Percentiles rank a stretch among this genome's conserved stretches.
Evolutionary conservation across 1,140 invertebrate genomes (phyloP).

Genomic region (Rhopalosiphum padi): DNA sequence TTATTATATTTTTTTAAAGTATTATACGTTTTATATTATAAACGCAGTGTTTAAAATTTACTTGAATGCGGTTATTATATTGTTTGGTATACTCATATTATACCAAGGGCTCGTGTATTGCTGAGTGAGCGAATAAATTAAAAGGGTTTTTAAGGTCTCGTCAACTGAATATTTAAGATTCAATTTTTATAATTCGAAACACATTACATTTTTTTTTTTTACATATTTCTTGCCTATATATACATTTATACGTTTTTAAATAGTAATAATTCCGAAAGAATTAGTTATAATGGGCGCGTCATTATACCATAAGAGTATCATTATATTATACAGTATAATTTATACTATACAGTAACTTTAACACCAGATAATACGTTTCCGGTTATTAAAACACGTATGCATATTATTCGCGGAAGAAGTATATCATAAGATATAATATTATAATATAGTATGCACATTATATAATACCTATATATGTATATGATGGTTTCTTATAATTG

Average conservation of each 20-base stretch:
- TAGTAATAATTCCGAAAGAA: background rate
- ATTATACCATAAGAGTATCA: conserved; percentile 6
- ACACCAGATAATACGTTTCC: conserved; percentile 42
- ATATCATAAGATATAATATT: conserved; percentile 7
- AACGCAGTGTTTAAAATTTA: background rate
- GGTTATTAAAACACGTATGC: conserved; percentile 43
- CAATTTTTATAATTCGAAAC: background rate
- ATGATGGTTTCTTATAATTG: conserved; percentile 4
- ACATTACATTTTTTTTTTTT: background rate
- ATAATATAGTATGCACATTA: background rate
- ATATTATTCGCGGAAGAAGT: background rate
- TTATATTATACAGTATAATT: background rate
- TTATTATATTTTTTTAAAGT: background rate
- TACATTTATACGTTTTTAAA: background rate
- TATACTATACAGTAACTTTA: background rate
- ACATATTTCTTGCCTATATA: background rate
- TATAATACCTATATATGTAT: too few species aligned
- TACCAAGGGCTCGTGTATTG: background rate
- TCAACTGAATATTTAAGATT: background rate
- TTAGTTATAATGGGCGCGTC: conserved; percentile 18
- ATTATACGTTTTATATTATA: background rate
- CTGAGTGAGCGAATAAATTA: background rate
- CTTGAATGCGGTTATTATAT: background rate
- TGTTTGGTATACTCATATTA: background rate
- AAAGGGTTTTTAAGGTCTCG: background rate